Evolutionary conservation across 2,888 invertebrate species (phyloP), one percentile per base, ranked within the genome.

Genomic region (Tinea semifulvella): DNA sequence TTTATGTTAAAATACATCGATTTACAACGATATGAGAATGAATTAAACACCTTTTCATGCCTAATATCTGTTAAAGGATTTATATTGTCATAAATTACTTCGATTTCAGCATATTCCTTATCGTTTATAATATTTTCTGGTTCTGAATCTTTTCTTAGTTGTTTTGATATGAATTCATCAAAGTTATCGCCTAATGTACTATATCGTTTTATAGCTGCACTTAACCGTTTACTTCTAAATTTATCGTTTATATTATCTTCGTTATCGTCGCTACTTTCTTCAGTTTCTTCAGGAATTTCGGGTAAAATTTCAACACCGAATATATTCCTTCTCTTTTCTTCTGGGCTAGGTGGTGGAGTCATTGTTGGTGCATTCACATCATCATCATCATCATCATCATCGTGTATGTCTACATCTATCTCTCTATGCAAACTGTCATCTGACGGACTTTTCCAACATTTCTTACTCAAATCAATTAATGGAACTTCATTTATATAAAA

Each of bases 251-350:
- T 54, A n/a, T n/a, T n/a, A 8, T 69, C 69, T 26, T 51, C 52
- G 26, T 20, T 43, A 1, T 54, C 49, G 7, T 52, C 52, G 7
- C 66, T 66, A 26, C 65, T 68, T 14, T 68, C 67, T 56, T 82
- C 82, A 46, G 70, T 79, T 56, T 82, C 83, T 58, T 83, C 83
- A 2, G 76, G 75, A 58, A 83, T 83, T 60, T 82, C 76, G 17
- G 83, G 83, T 46, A 83, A 58, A 54, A 83, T 77, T 55, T 82
- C 76, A 35, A 83, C 79, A 2, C 82, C 82, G 51, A 75, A 77
- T 31, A 79, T 65, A 49, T 76, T 80, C 56, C 73, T 67, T 43
- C 74, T 63, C 48, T 70, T 80, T 52, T 81, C 79, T 52, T 81
- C 80, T 10, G 76, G 76, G 49, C 75, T 76, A 14, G 75, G 75